Evolutionary conservation across 2,888 invertebrate species (phyloP).

Genomic region (Drosophila robusta): DNA sequence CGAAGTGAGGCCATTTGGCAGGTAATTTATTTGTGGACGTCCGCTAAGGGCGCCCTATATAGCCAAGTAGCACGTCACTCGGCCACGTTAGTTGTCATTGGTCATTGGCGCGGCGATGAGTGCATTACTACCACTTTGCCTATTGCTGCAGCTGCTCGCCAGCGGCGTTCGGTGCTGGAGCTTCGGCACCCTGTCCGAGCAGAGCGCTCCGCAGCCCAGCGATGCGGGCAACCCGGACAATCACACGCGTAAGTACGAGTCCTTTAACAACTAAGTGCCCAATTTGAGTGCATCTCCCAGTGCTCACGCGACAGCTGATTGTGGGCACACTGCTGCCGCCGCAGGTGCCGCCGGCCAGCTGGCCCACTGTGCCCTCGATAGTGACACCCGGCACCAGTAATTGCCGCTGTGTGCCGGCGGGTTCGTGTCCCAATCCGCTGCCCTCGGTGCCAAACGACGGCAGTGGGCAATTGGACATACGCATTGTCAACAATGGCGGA

Average conservation of each 20-base stretch:
- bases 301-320: constrained; percentile 77
- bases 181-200: constrained; percentile 45
- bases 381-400: constrained; percentile 57
- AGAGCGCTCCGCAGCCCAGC: constrained; percentile 48
- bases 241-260: constrained; percentile 57
- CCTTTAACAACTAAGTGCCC: not conserved
- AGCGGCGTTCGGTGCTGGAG: constrained; percentile 45
- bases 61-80: constrained; percentile 47
- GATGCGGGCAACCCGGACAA: constrained; percentile 50
- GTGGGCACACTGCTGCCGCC: constrained; percentile 69
- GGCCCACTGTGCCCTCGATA: constrained; percentile 58
- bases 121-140: constrained; percentile 38
- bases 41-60: constrained; percentile 56
- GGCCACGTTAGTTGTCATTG: constrained; percentile 56
- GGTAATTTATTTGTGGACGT: constrained; percentile 54
- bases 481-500: constrained; percentile 87
- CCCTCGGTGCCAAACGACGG: constrained; percentile 84
- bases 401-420: constrained; percentile 84
- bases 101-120: constrained; percentile 52
- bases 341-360: constrained; percentile 41
- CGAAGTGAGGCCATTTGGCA: constrained; percentile 53
- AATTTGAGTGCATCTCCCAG: constrained; percentile 37
- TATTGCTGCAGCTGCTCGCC: constrained; percentile 42
- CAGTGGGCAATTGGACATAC: constrained; percentile 87
- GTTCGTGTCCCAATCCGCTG: constrained; percentile 79